Percentiles rank a stretch among this genome's conserved stretches.
Conservation (phyloP, 1,140 invertebrate genomes). For the Papilio xuthus region DNA sequence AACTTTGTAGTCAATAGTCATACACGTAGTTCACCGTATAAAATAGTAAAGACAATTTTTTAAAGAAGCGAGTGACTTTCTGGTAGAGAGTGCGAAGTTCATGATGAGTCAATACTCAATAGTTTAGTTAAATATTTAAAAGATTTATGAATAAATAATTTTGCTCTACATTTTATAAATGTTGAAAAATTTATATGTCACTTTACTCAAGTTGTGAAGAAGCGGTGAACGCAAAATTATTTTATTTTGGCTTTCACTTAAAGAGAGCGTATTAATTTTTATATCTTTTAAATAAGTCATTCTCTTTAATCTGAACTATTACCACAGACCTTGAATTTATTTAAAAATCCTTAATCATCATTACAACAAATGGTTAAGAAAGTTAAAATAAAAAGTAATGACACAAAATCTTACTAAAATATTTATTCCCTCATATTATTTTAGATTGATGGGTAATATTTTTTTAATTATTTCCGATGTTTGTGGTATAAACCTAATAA, state of each 20-base stretch:
- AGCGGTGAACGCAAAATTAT: neutral
- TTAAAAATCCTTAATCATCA: constrained; percentile 14
- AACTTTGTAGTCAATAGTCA: constrained; percentile 41
- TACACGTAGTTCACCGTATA: constrained; percentile 31
- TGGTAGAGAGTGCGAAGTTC: neutral
- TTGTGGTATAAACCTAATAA: constrained; percentile 15
- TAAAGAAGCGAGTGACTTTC: neutral
- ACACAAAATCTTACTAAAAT: neutral
- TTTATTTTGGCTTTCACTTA: neutral
- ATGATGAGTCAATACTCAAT: neutral
- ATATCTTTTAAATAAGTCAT: constrained; percentile 18
- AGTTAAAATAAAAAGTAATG: neutral
- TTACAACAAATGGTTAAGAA: neutral
- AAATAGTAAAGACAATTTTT: constrained; percentile 3
- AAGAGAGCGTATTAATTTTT: neutral
- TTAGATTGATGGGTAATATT: neutral
- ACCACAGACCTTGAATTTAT: constrained; percentile 40
- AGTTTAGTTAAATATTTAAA: no score
- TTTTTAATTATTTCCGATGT: constrained; percentile 37
- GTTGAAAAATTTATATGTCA: neutral
- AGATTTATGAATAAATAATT: no score
- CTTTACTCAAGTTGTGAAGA: neutral
- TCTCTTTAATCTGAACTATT: constrained; percentile 38
- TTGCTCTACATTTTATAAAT: no score
- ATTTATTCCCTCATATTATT: neutral